Base-by-base conservation (phyloP, 2,888 invertebrate species). In the Trachelus tabidus region DNA sequence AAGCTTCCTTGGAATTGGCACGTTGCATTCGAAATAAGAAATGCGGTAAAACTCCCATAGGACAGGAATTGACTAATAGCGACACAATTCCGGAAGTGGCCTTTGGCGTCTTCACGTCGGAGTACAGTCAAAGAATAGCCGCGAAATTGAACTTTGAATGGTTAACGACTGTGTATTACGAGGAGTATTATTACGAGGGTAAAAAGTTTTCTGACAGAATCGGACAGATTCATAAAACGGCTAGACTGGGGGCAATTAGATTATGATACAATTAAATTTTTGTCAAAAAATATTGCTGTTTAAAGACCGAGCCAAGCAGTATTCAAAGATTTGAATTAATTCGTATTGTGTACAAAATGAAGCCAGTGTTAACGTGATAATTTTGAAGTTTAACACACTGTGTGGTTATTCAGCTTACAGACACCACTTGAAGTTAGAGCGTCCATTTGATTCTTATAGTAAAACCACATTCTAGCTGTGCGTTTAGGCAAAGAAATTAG, bases 41-140 rank as follows among this genome's bases (percentile, higher is more conserved):
- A 9, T 92, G 93, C 1, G 0, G 1, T 31, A 71, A 71, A 9
- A 31, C 31, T 31, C 6, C 31, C 3, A 12, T 31, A 31, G 71
- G 71, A 3, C 12, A 71, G 31, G 33, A 71, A 31, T 33, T 71
- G 31, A 23, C 23, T 31, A 31, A 33, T 31, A 31, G 71, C 1
- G 31, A 71, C 31, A 0, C 86, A 30, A 86, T 90, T n/a, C 94
- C 94, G 0, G 92, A 93, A 81, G 92, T 93, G 69, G 94, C 94
- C 37, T 93, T 94, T 82, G 94, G 94, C 0, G 91, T 95, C 23
- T 94, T 94, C 89, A 95, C 95, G 0, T 93, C 94, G 0, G 88
- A 88, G 76, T 92, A 92, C 69, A 94, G 95, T 0, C 95, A 94
- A 84, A 93, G 92, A 84, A 93, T 95, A 81, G 94, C 94, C 0